Evolutionary conservation across 1,140 invertebrate species (phyloP).

Genomic region (Drosophila kanapiae): DNA sequence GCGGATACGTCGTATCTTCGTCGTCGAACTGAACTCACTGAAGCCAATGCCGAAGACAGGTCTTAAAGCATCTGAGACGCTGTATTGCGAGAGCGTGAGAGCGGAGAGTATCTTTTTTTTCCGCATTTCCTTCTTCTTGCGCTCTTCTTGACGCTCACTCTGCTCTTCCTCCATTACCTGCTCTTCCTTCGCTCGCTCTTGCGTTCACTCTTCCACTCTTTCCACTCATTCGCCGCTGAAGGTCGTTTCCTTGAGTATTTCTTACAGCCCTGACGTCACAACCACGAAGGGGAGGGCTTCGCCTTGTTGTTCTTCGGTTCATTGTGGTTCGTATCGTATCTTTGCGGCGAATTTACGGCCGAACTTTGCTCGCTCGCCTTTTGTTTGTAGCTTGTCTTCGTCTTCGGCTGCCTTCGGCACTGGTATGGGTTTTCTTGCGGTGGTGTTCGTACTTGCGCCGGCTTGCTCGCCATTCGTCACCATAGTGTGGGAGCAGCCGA

Average conservation of each 20-base stretch:
- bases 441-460: constrained; percentile 35
- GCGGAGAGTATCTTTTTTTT: constrained; percentile 28
- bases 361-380: constrained; percentile 17
- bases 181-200: constrained; percentile 40
- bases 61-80: constrained; percentile 51
- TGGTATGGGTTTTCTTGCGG: constrained; percentile 76
- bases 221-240: constrained; percentile 51
- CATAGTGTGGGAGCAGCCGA: constrained; percentile 53
- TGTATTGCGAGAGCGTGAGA: constrained; percentile 16
- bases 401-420: constrained; percentile 36
- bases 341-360: constrained; percentile 71
- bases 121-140: constrained; percentile 21
- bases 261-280: constrained; percentile 56
- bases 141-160: constrained; percentile 26
- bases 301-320: constrained; percentile 19
- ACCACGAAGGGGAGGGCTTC: constrained; percentile 59
- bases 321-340: constrained; percentile 32
- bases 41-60: constrained; percentile 44
- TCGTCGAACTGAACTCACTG: constrained; percentile 60
- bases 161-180: constrained; percentile 44
- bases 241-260: constrained; percentile 79
- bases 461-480: constrained; percentile 70
- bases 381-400: constrained; percentile 59
- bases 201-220: constrained; percentile 21
- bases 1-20: constrained; percentile 61